Evolutionary conservation across 2,113 vertebrate genomes (phyloP).

Genomic region (Colinus virginianus): DNA sequence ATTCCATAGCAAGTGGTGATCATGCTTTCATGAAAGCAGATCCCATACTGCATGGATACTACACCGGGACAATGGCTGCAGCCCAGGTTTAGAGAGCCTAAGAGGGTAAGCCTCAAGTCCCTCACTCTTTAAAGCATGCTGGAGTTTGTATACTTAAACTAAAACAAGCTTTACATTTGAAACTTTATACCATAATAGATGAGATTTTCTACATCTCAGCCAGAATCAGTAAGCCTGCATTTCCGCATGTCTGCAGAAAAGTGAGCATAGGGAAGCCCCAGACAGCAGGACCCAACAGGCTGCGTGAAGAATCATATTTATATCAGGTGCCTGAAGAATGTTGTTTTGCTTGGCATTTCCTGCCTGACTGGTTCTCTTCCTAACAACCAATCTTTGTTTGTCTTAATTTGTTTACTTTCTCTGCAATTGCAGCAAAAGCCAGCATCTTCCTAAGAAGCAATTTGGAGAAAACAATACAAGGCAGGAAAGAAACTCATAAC

Average conservation of each 20-base stretch:
- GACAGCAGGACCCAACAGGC: conserved; percentile 12
- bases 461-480: conserved; percentile 38
- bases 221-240: neutral
- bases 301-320: neutral
- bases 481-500: conserved; percentile 27
- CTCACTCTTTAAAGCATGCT: neutral
- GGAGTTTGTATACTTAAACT: neutral
- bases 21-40: neutral
- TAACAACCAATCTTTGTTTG: conserved; percentile 43
- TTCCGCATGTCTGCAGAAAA: neutral
- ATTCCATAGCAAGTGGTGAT: neutral
- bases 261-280: neutral
- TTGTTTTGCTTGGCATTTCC: conserved; percentile 58
- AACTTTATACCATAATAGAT: neutral
- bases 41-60: neutral
- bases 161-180: neutral
- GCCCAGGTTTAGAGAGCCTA: neutral
- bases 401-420: conserved; percentile 55
- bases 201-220: neutral
- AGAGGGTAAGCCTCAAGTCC: neutral
- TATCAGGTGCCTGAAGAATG: conserved; percentile 35
- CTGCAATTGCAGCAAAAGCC: conserved; percentile 38
- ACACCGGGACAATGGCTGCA: neutral
- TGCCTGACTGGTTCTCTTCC: conserved; percentile 44
- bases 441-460: conserved; percentile 18